Conservation (phyloP, 1,140 invertebrate genomes). For the Drosophila rufa region DNA sequence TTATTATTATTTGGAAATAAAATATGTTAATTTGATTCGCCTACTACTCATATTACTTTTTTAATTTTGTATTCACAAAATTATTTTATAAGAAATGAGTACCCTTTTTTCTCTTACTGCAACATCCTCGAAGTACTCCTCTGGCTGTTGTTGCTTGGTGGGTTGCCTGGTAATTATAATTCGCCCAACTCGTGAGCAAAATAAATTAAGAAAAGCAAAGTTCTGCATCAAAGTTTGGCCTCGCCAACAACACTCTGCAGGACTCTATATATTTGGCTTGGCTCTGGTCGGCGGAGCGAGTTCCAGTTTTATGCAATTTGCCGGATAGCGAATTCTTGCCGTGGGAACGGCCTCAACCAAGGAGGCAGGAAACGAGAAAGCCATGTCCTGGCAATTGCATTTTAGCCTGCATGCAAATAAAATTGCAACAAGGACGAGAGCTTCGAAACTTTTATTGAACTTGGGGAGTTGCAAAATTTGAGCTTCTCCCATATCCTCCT, state of each 20-base stretch:
- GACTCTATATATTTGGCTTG: slow-evolving; percentile 9
- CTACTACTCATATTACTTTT: too few relatives aligned
- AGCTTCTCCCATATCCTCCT: slow-evolving; percentile 1
- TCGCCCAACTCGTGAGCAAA: slow-evolving; percentile 73
- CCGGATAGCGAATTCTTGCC: slow-evolving; percentile 42
- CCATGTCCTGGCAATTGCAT: slow-evolving; percentile 70
- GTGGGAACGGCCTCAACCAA: slow-evolving; percentile 25
- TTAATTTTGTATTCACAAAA: neutral
- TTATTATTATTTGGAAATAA: too few relatives aligned
- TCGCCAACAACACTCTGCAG: slow-evolving; percentile 17
- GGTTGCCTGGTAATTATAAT: slow-evolving; percentile 70
- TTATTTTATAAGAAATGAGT: too few relatives aligned
- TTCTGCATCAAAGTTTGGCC: slow-evolving; percentile 48
- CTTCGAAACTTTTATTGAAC: slow-evolving; percentile 83
- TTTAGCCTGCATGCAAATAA: slow-evolving; percentile 79
- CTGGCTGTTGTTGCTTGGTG: slow-evolving; percentile 32
- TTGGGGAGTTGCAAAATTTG: slow-evolving; percentile 65
- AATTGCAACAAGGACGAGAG: slow-evolving; percentile 66
- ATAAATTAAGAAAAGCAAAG: slow-evolving; percentile 84
- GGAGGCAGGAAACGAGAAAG: slow-evolving; percentile 29
- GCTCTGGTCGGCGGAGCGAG: slow-evolving; percentile 1
- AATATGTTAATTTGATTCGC: too few relatives aligned
- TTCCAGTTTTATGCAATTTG: slow-evolving; percentile 47
- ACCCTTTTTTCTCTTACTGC: neutral
- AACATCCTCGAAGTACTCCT: slow-evolving; percentile 2